These are phyloP conservation scores for Odontocolon sp. DNA, from an alignment of 2,888 invertebrate genomes.

Conservation along the genomic window DNA sequence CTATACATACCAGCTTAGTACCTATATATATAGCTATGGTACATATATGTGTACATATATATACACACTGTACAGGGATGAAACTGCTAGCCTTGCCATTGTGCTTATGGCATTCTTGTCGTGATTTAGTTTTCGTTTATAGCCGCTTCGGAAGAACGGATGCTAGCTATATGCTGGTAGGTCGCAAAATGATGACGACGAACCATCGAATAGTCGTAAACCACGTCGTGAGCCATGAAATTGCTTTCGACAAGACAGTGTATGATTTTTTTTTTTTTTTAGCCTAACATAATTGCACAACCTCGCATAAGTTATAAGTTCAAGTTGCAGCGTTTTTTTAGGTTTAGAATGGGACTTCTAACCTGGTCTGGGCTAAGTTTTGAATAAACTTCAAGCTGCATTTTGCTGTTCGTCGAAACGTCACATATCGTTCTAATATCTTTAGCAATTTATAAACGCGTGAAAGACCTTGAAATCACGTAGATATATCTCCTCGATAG, in stretches of 20 bases:
- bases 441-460: background rate
- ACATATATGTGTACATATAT: background rate
- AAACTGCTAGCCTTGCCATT: constrained; percentile 14
- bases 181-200: background rate
- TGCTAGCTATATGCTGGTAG: background rate
- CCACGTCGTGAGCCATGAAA: background rate
- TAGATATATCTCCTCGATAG: background rate
- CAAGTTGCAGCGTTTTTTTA: no score
- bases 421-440: background rate
- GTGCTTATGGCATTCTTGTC: constrained; percentile 12
- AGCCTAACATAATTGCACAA: no score
- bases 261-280: background rate
- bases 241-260: no score
- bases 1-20: background rate
- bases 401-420: background rate
- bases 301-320: background rate
- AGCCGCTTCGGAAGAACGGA: background rate
- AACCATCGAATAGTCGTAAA: background rate
- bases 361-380: background rate
- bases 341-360: background rate
- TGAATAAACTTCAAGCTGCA: background rate
- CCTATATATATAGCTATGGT: background rate
- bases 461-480: background rate
- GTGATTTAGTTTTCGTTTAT: constrained; percentile 19
- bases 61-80: background rate